Base-by-base conservation (phyloP, 1,140 invertebrate genomes). In the Drosophila tani region DNA sequence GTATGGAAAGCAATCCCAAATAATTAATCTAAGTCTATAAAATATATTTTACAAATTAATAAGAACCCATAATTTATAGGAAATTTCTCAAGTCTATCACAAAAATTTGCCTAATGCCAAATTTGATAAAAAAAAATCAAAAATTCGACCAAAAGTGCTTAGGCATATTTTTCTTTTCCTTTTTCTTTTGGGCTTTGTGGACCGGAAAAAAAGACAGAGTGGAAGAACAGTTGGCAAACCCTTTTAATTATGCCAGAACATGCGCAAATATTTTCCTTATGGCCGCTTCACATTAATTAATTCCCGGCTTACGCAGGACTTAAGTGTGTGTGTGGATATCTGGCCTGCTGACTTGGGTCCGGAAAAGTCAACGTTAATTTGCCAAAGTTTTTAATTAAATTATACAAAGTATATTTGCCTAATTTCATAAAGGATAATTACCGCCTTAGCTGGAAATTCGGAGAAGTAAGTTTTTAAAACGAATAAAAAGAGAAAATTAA, bases 241-340 rank as follows among this genome's bases (percentile, higher is more conserved):
- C 79, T 81, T 88, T 85, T 88, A 85, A 88, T 88, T 88, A 88
- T 88, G 85, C 85, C 78, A 41, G 70, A 90, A 90, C 85, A 88
- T 81, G 85, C 79, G 55, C 85, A 90, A 88, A 90, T 88, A 90
- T 88, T 88, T 88, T 74, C 68, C 67, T 88, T 85, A 85, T 85
- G 81, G 78, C 75, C 75, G 81, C 73, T 83, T 67, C 64, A 58
- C 81, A 85, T 82, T 88, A 90, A 90, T 88, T 88, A 90, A 90
- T 82, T 85, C 82, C 63, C 67, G 53, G 80, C 77, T 88, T 58
- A 76, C 60, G 67, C 57, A 46, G 43, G 40, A 29, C 65, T 81
- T 67, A 69, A 81, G 17, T 35, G 46, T 51, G 40, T 76, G 50
- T 40, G 66, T 63, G 60, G 17, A 35, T 69, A 40, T 75, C 64